Base-by-base conservation (phyloP, 2,797 vertebrate species). In the Aeoliscus strigatus region DNA sequence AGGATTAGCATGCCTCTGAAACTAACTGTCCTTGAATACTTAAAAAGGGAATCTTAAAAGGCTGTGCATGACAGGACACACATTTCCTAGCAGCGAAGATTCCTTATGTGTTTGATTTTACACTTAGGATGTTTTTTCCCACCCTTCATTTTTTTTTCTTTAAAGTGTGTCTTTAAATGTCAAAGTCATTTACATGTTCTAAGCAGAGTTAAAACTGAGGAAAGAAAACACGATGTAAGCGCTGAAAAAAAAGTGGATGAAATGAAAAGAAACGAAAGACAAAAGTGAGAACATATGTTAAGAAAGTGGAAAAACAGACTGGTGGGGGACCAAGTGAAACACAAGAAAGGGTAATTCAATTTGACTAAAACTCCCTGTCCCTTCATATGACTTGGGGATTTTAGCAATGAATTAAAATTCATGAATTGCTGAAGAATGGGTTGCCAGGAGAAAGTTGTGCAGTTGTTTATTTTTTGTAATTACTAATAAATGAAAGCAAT, bases 161-260 rank as follows among this genome's bases (percentile, higher is more conserved):
- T 87, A 90, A 90, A 94, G n/a, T n/a, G n/a, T n/a, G n/a, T n/a
- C 80, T 87, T 85, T 78, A 84, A 81, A 73, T 78, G 80, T 70
- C 71, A 82, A 86, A 89, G 88, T 90, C 79, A 92, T 92, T 92
- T 92, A 86, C 84, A 87, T 83, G 80, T 77, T 80, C 86, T 89
- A 80, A 79, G 37, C 62, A 66, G 79, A 88, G 81, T 79, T 85
- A 73, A 91, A 89, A 89, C 84, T 87, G 27, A 51, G 60, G 64
- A 66, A 63, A 44, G 39, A 57, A 36, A 34, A 51, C 42, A 53
- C 36, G 53, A 53, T 63, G 35, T 39, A 17, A 41, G 60, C 43
- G 46, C 46, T 51, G 41, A 66, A 71, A 59, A 53, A 38, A 50
- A 33, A 39, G 49, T 45, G 39, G 57, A 42, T 39, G 53, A 66